These are phyloP conservation scores for Cynodonichthys magdalenae DNA, from an alignment of 2,797 vertebrate genomes.

Conservation along the genomic window DNA sequence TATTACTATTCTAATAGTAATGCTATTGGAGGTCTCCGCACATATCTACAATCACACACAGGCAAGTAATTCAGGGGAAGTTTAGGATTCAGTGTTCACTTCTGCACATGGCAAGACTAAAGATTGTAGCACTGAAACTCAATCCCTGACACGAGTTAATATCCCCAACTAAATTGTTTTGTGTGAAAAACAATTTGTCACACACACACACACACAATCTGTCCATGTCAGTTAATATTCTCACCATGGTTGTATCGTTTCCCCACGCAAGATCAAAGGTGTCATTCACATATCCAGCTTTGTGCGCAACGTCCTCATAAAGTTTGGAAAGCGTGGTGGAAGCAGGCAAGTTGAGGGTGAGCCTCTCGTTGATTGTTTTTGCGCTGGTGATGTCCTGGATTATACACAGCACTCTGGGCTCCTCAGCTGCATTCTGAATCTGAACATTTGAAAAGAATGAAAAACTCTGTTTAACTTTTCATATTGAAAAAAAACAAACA, in stretches of 20 bases:
- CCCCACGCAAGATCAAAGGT: slow-evolving; percentile 92
- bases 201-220: not conserved
- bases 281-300: slow-evolving; percentile 92
- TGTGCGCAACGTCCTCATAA: slow-evolving; percentile 90
- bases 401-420: slow-evolving; percentile 96
- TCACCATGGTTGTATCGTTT: slow-evolving; percentile 82
- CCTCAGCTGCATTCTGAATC: slow-evolving; percentile 97
- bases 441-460: slow-evolving; percentile 67
- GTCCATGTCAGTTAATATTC: slow-evolving; percentile 18
- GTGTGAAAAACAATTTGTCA: not conserved
- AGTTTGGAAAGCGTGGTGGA: slow-evolving; percentile 91
- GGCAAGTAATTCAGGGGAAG: not conserved
- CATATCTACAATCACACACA: not conserved
- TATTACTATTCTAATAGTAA: too few relatives aligned
- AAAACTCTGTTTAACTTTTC: not conserved
- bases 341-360: slow-evolving; percentile 94
- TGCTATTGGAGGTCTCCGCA: too few relatives aligned
- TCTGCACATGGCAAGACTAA: not conserved
- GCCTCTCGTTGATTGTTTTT: slow-evolving; percentile 90
- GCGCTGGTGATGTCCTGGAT: slow-evolving; percentile 96
- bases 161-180: not conserved
- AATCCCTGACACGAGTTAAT: not conserved
- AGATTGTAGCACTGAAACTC: not conserved
- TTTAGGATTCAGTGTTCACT: not conserved
- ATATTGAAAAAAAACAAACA: not conserved